Base-by-base conservation (phyloP, 2,888 invertebrate species). In the Carpatolechia fugitivella region DNA sequence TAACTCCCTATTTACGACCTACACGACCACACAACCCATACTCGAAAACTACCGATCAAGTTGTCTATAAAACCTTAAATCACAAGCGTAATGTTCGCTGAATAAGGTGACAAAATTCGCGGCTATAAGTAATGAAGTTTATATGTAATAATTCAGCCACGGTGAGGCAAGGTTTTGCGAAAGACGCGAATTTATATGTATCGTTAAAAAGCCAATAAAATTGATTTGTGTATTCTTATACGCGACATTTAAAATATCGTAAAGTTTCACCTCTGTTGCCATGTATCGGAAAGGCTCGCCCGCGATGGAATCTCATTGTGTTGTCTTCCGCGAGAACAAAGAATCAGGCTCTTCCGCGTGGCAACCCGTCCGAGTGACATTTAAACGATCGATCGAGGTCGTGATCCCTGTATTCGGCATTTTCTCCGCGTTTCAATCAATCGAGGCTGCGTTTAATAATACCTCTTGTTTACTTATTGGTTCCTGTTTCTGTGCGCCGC, bases 381-480 rank as follows among this genome's bases (percentile, higher is more conserved):
- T 87, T 85, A 84, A 80, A 66, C 80, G 78, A 81, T 78, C 79
- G 78, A 82, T 80, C 78, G 85, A 86, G 85, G 83, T 82, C 85
- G 66, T 73, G 74, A 72, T 78, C 71, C 66, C 65, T 72, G 70
- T 68, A 67, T 72, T 74, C 69, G 70, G 67, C 73, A 69, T 69
- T 71, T 68, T 69, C 68, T 65, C 60, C 57, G 59, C 63, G 51
- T 24, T 50, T 53, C 57, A 50, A 57, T 57, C 56, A 53, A 29
- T 48, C 24, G 41, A 56, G 30, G 38, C 48, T 35, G 51, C 35
- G 11, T 52, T 49, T 56, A 46, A 54, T 40, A 24, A 36, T 49
- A 40, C 35, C 18, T n/a, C n/a, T 7, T 35, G 38, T 49, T 41
- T 54, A 49, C 40, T 54, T 54, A 54, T 49, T 54, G 54, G 36